These are phyloP conservation scores for Saccopteryx bilineata DNA, from an alignment of 2,113 vertebrate species.

Conservation along the genomic window DNA sequence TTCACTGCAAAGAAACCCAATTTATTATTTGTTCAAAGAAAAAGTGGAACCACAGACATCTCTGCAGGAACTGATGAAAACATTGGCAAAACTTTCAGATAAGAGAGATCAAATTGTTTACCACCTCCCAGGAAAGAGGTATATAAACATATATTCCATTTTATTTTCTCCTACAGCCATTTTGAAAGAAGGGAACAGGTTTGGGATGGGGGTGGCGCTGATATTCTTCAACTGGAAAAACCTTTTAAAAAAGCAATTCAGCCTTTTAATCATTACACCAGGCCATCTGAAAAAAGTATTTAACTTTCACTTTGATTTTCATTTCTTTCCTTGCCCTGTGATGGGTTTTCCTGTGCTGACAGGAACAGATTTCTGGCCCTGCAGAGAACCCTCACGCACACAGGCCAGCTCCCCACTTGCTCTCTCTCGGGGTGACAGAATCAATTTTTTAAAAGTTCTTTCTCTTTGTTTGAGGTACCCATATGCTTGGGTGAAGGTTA, in stretches of 20 bases:
- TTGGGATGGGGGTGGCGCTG: background rate
- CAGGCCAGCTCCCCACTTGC: background rate
- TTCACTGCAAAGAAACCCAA: conserved; percentile 57
- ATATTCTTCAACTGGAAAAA: conserved; percentile 42
- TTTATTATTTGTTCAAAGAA: conserved; percentile 73
- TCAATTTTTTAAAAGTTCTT: conserved; percentile 73
- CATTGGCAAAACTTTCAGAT: conserved; percentile 77
- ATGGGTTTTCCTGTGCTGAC: conserved; percentile 34
- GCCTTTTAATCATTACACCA: conserved; percentile 66
- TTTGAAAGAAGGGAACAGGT: background rate
- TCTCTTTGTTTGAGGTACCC: conserved; percentile 49
- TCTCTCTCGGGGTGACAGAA: background rate
- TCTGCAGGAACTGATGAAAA: conserved; percentile 58
- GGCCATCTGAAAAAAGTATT: conserved; percentile 39
- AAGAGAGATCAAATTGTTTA: conserved; percentile 78
- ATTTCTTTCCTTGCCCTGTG: conserved; percentile 33
- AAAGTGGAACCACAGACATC: conserved; percentile 65
- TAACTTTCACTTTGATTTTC: conserved; percentile 73
- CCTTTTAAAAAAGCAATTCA: conserved; percentile 76
- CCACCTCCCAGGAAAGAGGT: conserved; percentile 35
- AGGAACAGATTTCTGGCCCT: conserved; percentile 67
- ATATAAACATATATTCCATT: conserved; percentile 59
- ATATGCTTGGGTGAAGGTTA: conserved; percentile 49
- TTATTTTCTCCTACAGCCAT: conserved; percentile 46
- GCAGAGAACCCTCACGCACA: conserved; percentile 11